phyloP scores from a whole-genome alignment of 2,888 invertebrate genomes.

The Isotomurus palustris region DNA sequence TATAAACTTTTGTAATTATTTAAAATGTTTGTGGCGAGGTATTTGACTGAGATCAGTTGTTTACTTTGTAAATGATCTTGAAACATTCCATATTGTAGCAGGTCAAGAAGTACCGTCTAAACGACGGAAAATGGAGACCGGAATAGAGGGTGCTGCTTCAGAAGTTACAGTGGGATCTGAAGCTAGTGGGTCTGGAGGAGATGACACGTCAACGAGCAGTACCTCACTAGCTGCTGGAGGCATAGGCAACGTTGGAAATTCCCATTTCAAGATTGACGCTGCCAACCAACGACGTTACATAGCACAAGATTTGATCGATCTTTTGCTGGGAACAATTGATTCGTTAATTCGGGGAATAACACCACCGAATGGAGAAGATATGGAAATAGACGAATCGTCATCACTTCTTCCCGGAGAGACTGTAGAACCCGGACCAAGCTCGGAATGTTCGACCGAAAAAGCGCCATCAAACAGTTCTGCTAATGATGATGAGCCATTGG shows the following conservation, averaged over 20 bases:
- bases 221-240: not conserved
- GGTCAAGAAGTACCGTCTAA: conserved; percentile 33
- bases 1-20: conserved; percentile 5
- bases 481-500: too few relatives aligned
- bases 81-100: conserved; percentile 1
- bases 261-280: conserved; percentile 16
- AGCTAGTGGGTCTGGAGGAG: not conserved
- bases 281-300: conserved; percentile 32
- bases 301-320: conserved; percentile 36
- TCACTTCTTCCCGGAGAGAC: not conserved
- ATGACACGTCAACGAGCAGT: not conserved
- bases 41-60: not conserved
- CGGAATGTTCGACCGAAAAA: not conserved
- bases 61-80: conserved; percentile 7
- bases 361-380: conserved; percentile 15
- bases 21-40: not conserved
- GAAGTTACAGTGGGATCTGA: conserved; percentile 4
- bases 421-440: not conserved
- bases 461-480: not conserved
- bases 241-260: not conserved
- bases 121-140: conserved; percentile 34
- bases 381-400: too few relatives aligned
- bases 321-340: conserved; percentile 39
- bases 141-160: conserved; percentile 18
- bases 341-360: conserved; percentile 21